These are phyloP conservation scores for Drosophila infuscata DNA, from an alignment of 2,888 invertebrate species.

Conservation along the genomic window DNA sequence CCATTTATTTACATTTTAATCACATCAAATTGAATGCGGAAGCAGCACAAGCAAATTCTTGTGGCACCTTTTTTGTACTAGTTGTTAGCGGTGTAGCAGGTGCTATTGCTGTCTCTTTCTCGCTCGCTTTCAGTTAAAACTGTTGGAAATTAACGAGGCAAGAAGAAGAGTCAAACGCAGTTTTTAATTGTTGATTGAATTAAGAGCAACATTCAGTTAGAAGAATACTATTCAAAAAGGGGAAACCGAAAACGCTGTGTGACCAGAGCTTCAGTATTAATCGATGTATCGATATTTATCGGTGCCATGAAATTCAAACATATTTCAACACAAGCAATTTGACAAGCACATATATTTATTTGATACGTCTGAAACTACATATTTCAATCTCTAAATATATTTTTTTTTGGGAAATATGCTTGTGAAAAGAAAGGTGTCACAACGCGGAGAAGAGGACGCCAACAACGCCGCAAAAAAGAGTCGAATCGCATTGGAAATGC, in stretches of 20 bases:
- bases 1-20: constrained; percentile 13
- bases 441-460: constrained; percentile 59
- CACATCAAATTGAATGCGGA: constrained; percentile 5
- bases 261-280: too few species aligned
- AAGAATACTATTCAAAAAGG: too few species aligned
- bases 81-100: too few species aligned
- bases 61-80: background rate
- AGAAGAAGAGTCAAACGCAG: too few species aligned
- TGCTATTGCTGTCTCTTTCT: constrained; percentile 9
- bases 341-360: constrained; percentile 11
- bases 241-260: too few species aligned
- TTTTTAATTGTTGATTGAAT: too few species aligned
- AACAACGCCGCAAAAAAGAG: constrained; percentile 63
- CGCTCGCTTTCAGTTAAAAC: background rate
- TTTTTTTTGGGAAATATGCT: constrained; percentile 30
- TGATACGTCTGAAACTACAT: constrained; percentile 4
- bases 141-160: too few species aligned
- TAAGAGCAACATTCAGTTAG: too few species aligned
- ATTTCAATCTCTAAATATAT: too few species aligned
- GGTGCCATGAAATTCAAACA: too few species aligned
- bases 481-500: constrained; percentile 74
- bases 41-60: background rate
- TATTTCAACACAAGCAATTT: background rate
- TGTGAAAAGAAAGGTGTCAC: constrained; percentile 60
- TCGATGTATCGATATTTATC: too few species aligned